Base-by-base conservation (phyloP, 2,113 vertebrate genomes). In the Sorex fumeus region DNA sequence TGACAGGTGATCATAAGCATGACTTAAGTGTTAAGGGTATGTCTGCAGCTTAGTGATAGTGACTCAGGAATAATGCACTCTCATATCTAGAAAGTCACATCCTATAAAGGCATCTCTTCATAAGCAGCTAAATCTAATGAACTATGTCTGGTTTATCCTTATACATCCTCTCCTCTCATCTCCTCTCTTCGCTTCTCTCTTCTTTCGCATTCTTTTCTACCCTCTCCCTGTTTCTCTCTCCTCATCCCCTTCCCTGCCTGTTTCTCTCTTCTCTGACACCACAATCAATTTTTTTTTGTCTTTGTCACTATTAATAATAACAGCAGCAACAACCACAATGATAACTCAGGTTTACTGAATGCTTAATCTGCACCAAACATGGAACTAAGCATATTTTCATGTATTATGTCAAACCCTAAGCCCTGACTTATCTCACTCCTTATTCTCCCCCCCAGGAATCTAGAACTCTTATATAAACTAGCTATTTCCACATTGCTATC, bases 21-120 rank as follows among this genome's bases (percentile, higher is more conserved):
- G n/a, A 28, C 25, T 82, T 62, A 89, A 92, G 57, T 10, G 13
- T n/a, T 72, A 93, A 71, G 79, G 53, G 8, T 45, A 60, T 72
- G 6, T 45, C 43, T 43, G 8, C 79, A 71, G 67, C 27, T 91
- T 80, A n/a, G 45, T 34, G n/a, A 11, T 47, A 87, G 43, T 43
- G 21, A 62, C 40, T 72, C 10, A 15, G 21, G 45, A 86, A 94
- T 67, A 11, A 64, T 27, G 4, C 25, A n/a, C 15, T 67, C 60
- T 87, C 50, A 50, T 40, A 57, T 34, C 70, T 43, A 15, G 64
- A 62, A 90, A 84, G 7, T 77, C 40, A 64, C 53, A 9, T 2
- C 9, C 23, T 32, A 8, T 7, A 83, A 36, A 7, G 15, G 23
- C 43, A 18, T 47, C 25, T 34, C 21, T 86, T 27, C 16, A 11